Base-by-base conservation (phyloP, 2,113 vertebrate species). In the Pedionomus torquatus region DNA sequence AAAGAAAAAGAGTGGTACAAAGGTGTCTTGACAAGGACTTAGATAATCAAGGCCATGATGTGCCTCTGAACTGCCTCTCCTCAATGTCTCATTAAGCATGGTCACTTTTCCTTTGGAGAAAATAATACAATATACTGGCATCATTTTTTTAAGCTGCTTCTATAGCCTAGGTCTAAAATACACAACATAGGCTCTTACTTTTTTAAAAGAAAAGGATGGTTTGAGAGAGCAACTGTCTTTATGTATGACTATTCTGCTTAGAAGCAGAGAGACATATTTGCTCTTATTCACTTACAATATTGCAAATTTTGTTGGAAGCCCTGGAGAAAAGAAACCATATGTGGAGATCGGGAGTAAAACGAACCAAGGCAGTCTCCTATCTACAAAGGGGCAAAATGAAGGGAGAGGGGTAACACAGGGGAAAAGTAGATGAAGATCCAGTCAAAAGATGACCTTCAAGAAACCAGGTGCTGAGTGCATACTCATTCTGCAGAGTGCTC, bases 11-110 rank as follows among this genome's bases (percentile, higher is more conserved):
- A 61, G 31, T 39, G 70, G 43, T 46, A 74, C 54, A 88, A 87
- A 97, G 74, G 33, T 75, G 28, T 74, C 66, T 82, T 93, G 84
- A 93, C 87, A 90, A 72, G 44, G 44, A 92, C 26, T 90, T 37
- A 63, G 72, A 69, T 35, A 96, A 66, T 13, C 44, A 65, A 90
- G 60, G 44, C 69, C 72, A 51, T 31, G 49, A 88, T 68, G 48
- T 76, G 39, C 24, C 46, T 91, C 81, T 79, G 61, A 91, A 86
- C 57, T 58, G 28, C 57, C 17, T 92, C 13, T 46, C 26, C 33
- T 95, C 63, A 77, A 39, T 63, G 30, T 82, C n/a, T 83, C 13
- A 15, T 86, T 75, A 79, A 81, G 35, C 14, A 75, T 6, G 28
- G 52, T 76, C 52, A 3, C 8, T 76, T 94, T 31, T 77, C n/a